Conservation (phyloP, 2,113 vertebrate genomes). For the Neomonachus schauinslandi region DNA sequence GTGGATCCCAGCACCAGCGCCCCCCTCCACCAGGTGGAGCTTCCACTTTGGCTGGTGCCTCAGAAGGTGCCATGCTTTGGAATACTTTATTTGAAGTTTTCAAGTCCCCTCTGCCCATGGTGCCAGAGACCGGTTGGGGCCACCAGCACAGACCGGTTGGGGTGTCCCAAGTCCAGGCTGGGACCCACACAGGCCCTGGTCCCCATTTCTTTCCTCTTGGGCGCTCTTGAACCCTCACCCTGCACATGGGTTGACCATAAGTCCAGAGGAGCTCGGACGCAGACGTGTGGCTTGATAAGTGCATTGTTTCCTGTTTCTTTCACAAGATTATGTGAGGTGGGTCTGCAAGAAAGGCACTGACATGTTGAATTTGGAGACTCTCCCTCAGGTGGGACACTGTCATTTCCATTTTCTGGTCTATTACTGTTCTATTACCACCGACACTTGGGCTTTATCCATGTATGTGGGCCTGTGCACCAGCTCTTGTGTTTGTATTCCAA, state of each 20-base stretch:
- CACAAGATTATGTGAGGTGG: not conserved
- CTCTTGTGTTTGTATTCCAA: not conserved
- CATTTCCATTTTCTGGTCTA: not conserved
- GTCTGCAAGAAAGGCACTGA: not conserved
- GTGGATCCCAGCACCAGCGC: not conserved
- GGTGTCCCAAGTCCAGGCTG: not conserved
- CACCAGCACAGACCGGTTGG: not conserved
- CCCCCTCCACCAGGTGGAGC: too few relatives aligned
- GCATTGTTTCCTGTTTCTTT: not conserved
- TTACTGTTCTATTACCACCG: not conserved
- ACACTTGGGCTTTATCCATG: not conserved
- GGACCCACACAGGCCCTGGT: not conserved
- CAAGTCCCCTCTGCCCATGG: not conserved
- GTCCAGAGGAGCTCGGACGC: not conserved
- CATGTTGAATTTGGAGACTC: not conserved
- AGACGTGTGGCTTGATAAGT: not conserved
- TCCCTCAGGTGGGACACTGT: not conserved
- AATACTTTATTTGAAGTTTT: not conserved
- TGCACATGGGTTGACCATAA: not conserved
- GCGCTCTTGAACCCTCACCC: not conserved
- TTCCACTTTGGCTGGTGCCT: not conserved
- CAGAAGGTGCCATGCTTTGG: not conserved
- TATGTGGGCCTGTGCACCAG: too few relatives aligned
- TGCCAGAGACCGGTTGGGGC: not conserved
- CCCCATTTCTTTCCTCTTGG: not conserved